These are phyloP conservation scores for Ceraclea dissimilis DNA, from an alignment of 2,888 invertebrate genomes.

Conservation along the genomic window DNA sequence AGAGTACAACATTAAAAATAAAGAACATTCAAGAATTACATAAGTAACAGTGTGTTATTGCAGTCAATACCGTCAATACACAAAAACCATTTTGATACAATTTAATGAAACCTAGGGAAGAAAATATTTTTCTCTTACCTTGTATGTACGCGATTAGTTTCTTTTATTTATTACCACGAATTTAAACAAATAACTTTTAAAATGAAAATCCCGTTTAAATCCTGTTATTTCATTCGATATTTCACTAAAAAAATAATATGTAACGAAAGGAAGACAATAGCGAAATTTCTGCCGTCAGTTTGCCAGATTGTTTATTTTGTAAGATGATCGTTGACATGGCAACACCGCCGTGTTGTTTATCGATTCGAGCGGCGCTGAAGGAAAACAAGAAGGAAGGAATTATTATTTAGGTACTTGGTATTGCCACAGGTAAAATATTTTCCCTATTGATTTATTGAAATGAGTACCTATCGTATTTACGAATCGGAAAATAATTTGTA, in stretches of 20 bases:
- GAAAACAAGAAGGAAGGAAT: background rate
- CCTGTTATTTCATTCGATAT: constrained; percentile 33
- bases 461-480: too few relatives aligned
- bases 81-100: background rate
- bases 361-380: constrained; percentile 31
- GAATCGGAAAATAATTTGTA: too few relatives aligned
- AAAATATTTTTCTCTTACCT: background rate
- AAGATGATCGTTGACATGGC: constrained; percentile 48
- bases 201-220: background rate
- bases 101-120: background rate
- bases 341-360: constrained; percentile 36
- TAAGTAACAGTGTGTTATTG: too few relatives aligned
- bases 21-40: background rate
- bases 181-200: background rate
- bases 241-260: constrained; percentile 49
- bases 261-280: constrained; percentile 40
- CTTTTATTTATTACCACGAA: background rate
- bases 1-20: background rate
- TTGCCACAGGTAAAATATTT: too few relatives aligned
- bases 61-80: too few relatives aligned
- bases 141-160: background rate
- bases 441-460: too few relatives aligned
- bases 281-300: constrained; percentile 45
- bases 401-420: too few relatives aligned
- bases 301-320: constrained; percentile 50